Evolutionary conservation across 2,113 vertebrate species (phyloP).

Genomic region (Falco punctatus): DNA sequence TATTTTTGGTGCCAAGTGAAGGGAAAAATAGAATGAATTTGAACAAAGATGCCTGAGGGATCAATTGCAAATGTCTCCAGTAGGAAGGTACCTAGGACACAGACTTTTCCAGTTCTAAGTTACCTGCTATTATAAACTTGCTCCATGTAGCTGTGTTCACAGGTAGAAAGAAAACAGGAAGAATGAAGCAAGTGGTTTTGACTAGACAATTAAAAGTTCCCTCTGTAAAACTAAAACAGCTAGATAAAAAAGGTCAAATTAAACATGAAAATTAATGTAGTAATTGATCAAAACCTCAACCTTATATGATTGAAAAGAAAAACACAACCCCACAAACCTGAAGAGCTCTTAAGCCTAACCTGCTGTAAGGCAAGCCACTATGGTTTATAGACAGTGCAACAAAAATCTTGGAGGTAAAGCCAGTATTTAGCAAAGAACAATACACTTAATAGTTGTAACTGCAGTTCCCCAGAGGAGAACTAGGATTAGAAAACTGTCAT

Average conservation of each 20-base stretch:
- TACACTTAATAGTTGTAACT: neutral
- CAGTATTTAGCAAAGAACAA: neutral
- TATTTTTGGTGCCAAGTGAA: conserved; percentile 31
- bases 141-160: neutral
- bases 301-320: neutral
- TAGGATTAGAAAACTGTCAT: neutral
- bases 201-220: neutral
- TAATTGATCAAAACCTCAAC: neutral
- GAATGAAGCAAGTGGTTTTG: neutral
- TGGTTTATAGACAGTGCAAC: neutral
- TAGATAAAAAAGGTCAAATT: neutral
- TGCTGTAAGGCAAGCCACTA: neutral
- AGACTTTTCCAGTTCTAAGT: neutral
- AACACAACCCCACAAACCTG: rapidly evolving
- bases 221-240: neutral
- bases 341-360: neutral
- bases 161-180: neutral
- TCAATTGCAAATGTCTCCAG: neutral
- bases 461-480: neutral
- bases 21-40: neutral
- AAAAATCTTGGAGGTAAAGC: neutral
- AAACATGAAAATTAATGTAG: neutral
- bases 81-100: neutral
- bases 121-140: neutral
- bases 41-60: neutral